Evolutionary conservation across 2,113 vertebrate species (phyloP).

Genomic region (Coptodon bakossiorum): DNA sequence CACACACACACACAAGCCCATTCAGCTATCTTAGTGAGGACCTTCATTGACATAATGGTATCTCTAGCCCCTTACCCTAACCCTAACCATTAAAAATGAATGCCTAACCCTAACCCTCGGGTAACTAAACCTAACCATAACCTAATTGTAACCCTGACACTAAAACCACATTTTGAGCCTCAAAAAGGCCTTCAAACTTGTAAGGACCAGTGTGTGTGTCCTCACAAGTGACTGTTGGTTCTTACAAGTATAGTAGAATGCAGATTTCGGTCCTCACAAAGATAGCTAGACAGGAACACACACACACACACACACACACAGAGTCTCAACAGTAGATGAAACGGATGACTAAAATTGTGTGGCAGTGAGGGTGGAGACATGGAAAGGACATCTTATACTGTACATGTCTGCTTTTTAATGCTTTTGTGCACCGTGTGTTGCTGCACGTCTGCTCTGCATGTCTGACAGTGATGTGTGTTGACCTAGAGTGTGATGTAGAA

Average conservation of each 20-base stretch:
- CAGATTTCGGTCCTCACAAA: not conserved
- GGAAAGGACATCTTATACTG: not conserved
- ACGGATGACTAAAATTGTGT: not conserved
- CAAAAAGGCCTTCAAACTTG: fast-evolving
- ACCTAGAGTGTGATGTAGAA: not conserved
- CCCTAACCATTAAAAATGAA: not conserved
- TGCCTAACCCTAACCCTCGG: not conserved
- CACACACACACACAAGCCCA: too few relatives aligned
- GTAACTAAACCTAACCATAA: not conserved
- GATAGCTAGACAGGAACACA: not conserved
- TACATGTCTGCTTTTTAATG: not conserved
- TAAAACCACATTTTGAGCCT: not conserved
- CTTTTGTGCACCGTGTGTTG: not conserved
- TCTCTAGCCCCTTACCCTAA: not conserved
- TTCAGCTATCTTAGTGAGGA: not conserved
- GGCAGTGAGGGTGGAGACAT: not conserved
- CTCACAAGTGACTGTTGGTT: not conserved
- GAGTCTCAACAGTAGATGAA: not conserved
- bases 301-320: not conserved
- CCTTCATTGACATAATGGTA: not conserved
- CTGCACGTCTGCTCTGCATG: not conserved
- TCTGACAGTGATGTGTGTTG: not conserved
- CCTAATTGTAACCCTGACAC: fast-evolving
- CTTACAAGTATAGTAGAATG: not conserved
- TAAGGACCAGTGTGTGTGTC: not conserved